Conservation (phyloP, 2,888 invertebrate genomes). For the Chirona hameri region DNA sequence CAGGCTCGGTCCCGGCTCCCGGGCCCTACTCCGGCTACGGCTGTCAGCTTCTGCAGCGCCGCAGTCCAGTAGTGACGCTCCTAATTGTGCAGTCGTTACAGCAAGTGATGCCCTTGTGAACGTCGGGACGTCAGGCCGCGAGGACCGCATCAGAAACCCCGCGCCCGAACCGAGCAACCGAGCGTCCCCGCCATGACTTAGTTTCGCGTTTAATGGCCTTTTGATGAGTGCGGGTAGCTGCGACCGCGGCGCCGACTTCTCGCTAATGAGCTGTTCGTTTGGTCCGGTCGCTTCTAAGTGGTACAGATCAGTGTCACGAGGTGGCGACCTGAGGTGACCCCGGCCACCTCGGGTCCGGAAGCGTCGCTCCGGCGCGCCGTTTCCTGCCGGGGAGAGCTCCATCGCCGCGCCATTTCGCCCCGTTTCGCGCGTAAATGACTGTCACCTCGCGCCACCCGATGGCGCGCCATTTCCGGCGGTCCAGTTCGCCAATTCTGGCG, state of each 20-base stretch:
- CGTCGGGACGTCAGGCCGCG: too few species aligned
- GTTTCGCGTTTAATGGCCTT: background rate
- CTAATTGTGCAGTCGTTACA: background rate
- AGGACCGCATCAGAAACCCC: background rate
- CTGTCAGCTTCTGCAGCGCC: too few species aligned
- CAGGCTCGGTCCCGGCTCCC: too few species aligned
- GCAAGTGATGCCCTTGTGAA: background rate
- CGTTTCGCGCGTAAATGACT: background rate
- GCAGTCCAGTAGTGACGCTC: too few species aligned
- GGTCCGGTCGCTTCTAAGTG: background rate
- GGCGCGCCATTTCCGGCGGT: background rate
- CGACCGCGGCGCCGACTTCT: background rate
- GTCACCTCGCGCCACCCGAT: background rate
- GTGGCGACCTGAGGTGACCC: background rate
- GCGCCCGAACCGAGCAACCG: background rate
- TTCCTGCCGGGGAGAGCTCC: background rate
- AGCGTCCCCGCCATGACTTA: background rate
- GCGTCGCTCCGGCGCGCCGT: background rate
- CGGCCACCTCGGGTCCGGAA: background rate
- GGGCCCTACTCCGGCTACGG: too few species aligned
- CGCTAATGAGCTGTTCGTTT: background rate
- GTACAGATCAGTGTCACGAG: conserved; percentile 23
- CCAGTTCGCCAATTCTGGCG: background rate
- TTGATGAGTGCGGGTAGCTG: background rate
- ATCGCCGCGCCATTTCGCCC: background rate